Base-by-base conservation (phyloP, 1,140 invertebrate genomes). In the Paracyclopina nana region DNA sequence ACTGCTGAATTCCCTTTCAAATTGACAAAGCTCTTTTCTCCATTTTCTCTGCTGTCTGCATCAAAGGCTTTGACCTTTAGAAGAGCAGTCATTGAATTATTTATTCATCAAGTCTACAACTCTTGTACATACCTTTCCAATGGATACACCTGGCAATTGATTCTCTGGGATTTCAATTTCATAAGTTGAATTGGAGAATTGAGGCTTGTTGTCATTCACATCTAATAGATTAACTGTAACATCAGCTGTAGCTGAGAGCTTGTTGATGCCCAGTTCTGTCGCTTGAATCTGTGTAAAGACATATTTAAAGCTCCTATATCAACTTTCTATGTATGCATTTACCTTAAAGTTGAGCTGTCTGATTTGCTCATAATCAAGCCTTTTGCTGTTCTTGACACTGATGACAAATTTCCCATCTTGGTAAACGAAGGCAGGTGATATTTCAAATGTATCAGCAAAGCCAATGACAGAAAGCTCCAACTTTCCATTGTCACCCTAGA, bases 151-250 rank as follows among this genome's bases (percentile, higher is more conserved):
- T 6, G 6, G n/a, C 1, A 28, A 26, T 1, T 16, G 27, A 18
- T 45, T 45, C 25, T 53, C 51, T 9, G 16, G 6, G 3, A 53
- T 14, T 1, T 48, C 24, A 22, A 22, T 22, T 5, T 8, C 11
- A 28, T 53, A 53, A 1, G 6, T 12, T n/a, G 20, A 16, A n/a
- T 52, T 1, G 4, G 31, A n/a, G 22, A 53, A 53, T 8, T 25
- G 18, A 5, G 51, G 51, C 6, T 20, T 4, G 8, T 53, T 29
- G 48, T 53, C 51, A 34, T 53, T 53, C 0, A 53, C 51, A 25
- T 53, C 51, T 2, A 49, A 18, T 5, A 53, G 20, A 18, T 40
- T 53, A 27, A 53, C 44, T 28, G n/a, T 53, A 16, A 53, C 5
- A 4, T 18, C 20, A 1, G 30, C 25, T 3, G 46, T 28, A 8